Base-by-base conservation (phyloP, 2,888 invertebrate genomes). In the Drosophila hamatofila region DNA sequence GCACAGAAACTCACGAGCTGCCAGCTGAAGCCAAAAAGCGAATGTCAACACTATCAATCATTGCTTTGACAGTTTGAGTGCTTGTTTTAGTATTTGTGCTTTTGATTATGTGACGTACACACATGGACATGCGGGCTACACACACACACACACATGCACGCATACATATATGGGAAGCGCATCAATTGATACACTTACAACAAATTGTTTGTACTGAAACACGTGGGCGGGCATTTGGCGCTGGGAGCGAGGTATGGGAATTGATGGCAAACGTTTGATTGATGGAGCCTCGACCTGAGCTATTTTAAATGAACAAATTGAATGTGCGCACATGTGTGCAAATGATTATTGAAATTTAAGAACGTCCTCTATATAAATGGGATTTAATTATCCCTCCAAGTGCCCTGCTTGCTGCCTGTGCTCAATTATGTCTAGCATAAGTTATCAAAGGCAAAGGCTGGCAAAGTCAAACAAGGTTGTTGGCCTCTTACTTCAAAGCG, bases 131-230 rank as follows among this genome's bases (percentile, higher is more conserved):
- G 52, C 37, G 52, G 52, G 52, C 23, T 39, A 42, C 21, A 55
- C 51, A 58, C 49, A 30, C 16, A 42, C 46, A 48, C 44, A 37
- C 2, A 3, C 11, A n/a, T 23, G 9, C 52, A 37, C 12, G 3
- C 37, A 37, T 25, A 37, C 25, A 54, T 25, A 23, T 8, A 66
- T 44, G 78, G 30, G 49, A 56, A 55, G 56, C 84, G 71, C 76
- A 81, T 81, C 90, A 90, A 86, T 89, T 90, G 90, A 88, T 88
- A 89, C 85, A 89, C 88, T 90, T 90, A 90, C 90, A 89, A 90
- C 90, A 85, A 84, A 88, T 84, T 90, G 84, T 84, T 90, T 89
- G 84, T 67, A 71, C 72, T 78, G 85, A 69, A 73, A 72, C 75
- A 87, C 79, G 67, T 84, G 68, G 85, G 69, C 61, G 67, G 67